Evolutionary conservation across 2,797 vertebrate species (phyloP), one percentile per base, ranked within the genome.

Genomic region (Anabas testudineus): DNA sequence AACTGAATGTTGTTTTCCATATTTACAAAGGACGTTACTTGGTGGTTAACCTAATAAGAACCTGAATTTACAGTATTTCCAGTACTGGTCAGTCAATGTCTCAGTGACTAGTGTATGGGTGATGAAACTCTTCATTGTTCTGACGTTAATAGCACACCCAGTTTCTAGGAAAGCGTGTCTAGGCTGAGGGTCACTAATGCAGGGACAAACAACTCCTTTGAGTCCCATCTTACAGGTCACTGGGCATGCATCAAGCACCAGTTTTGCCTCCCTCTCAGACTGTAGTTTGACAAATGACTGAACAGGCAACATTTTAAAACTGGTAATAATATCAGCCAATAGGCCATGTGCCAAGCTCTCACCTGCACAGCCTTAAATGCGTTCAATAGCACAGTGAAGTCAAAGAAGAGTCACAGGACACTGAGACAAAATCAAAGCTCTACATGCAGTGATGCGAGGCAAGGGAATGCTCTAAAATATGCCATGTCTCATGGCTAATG

Each of bases 141-240:
- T 56, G 57, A 87, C 63, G 75, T 77, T 85, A 89, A 88, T 77
- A 81, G 65, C 82, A 80, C 83, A 78, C 79, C 76, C 67, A 46
- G 78, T 84, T 83, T 88, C 87, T 81, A 82, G 81, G 85, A 86
- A 89, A 88, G 88, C 81, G 74, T 81, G 90, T 88, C 88, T 90
- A 36, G 84, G 78, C 74, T 52, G 32, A 49, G 82, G 87, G 82
- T 89, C 79, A 81, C 80, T 78, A 83, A 85, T 76, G 83, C 76
- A 1, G 69, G 39, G 60, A 87, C 85, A 89, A 88, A 81, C 85
- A 74, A 69, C 52, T 61, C 82, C 80, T 90, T 78, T 80, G 61
- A 87, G 74, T 63, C 72, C 68, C 78, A 67, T 87, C 88, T 88
- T 85, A 86, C 90, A 88, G 91, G 89, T 92, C 91, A 92, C 65